Evolutionary conservation across 2,888 invertebrate species (phyloP).

Genomic region (Argyresthia albistria): DNA sequence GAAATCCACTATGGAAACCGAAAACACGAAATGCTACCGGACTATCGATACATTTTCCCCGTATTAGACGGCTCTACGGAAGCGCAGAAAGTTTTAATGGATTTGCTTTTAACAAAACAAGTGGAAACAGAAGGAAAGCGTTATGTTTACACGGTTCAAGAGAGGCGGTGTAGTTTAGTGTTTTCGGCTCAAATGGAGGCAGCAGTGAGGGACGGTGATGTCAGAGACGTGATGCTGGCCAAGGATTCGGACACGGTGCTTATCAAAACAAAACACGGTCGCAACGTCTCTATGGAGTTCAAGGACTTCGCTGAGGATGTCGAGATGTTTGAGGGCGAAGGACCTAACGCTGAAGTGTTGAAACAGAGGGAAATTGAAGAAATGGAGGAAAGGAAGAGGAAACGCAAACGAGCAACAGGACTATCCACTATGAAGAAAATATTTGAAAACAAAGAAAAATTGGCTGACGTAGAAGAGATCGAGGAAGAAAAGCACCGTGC

Average conservation of each 20-base stretch:
- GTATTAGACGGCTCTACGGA: constrained; percentile 78
- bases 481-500: constrained; percentile 68
- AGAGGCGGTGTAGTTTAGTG: constrained; percentile 81
- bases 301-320: constrained; percentile 70
- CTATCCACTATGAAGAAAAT: constrained; percentile 78
- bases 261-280: constrained; percentile 80
- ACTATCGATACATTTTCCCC: constrained; percentile 83
- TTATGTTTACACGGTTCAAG: constrained; percentile 83
- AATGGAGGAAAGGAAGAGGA: constrained; percentile 65
- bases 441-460: constrained; percentile 83
- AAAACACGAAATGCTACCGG: constrained; percentile 77
- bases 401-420: constrained; percentile 75
- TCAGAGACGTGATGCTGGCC: constrained; percentile 83
- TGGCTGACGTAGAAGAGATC: constrained; percentile 74
- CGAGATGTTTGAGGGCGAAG: constrained; percentile 80
- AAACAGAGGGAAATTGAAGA: constrained; percentile 73
- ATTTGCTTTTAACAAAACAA: constrained; percentile 74
- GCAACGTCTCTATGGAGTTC: constrained; percentile 82
- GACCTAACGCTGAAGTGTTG: constrained; percentile 76
- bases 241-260: constrained; percentile 83
- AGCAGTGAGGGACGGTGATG: constrained; percentile 83
- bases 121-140: constrained; percentile 66
- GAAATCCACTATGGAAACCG: constrained; percentile 76
- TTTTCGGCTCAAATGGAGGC: constrained; percentile 82
- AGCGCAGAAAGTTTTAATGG: constrained; percentile 74